Evolutionary conservation across 2,888 invertebrate genomes (phyloP).

Genomic region (Portevinia maculata): DNA sequence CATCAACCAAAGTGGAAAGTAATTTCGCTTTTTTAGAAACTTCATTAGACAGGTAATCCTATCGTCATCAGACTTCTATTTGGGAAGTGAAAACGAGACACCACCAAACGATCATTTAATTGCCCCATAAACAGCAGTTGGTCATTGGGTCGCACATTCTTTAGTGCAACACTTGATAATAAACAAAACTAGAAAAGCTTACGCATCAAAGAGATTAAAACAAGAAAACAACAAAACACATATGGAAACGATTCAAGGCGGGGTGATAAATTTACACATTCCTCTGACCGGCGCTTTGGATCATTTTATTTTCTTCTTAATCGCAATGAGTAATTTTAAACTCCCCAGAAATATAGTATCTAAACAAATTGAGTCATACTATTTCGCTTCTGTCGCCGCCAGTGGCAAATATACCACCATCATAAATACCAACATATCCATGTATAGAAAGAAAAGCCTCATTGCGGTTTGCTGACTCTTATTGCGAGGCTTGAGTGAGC

Average conservation of each 20-base stretch:
- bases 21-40: slow-evolving; percentile 19
- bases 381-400: slow-evolving; percentile 15
- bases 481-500: neutral
- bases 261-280: slow-evolving; percentile 54
- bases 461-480: slow-evolving; percentile 22
- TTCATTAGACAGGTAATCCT: neutral
- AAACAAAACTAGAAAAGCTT: neutral
- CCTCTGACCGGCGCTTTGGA: slow-evolving; percentile 51
- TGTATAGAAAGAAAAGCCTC: neutral
- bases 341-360: slow-evolving; percentile 32
- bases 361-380: slow-evolving; percentile 66
- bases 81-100: slow-evolving; percentile 43
- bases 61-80: slow-evolving; percentile 42
- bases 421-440: neutral
- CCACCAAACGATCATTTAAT: slow-evolving; percentile 45
- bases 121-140: slow-evolving; percentile 46
- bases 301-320: slow-evolving; percentile 57
- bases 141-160: slow-evolving; percentile 40
- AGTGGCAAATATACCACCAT: slow-evolving; percentile 40
- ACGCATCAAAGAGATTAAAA: slow-evolving; percentile 1
- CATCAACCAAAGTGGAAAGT: slow-evolving; percentile 19
- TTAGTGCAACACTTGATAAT: neutral
- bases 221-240: neutral
- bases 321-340: slow-evolving; percentile 59
- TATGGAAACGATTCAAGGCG: slow-evolving; percentile 13